Base-by-base conservation (phyloP, 2,888 invertebrate genomes). In the Chydorus sphaericus region DNA sequence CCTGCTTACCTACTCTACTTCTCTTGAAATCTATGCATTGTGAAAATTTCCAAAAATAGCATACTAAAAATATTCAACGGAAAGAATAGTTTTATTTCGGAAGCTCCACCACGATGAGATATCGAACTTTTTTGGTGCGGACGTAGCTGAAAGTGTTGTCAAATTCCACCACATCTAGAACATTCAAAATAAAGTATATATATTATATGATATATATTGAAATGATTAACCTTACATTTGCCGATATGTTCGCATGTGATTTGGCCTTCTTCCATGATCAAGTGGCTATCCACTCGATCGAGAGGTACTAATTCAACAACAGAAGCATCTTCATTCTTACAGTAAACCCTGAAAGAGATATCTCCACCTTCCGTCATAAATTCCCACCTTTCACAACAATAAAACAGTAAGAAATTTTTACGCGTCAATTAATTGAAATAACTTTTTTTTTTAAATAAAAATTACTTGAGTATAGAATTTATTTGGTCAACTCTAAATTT, bases 311-410 rank as follows among this genome's bases (percentile, higher is more conserved):
- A 52, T 8, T 52, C 52, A 10, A 14, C 14, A 23, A 29, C 16
- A 14, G 1, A 8, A 1, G 23, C 36, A 55, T 78, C 75, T 2
- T 30, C 7, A 44, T 44, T n/a, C 26, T 44, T 44, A 31, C 80
- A 76, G 57, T 77, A 75, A 52, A 93, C 79, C 14, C 84, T 80
- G 70, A 92, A 93, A 66, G 85, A 85, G 55, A 93, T 89, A 66
- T 93, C 93, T 69, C 89, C 85, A 57, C 78, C 83, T 62, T 88
- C 85, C 0, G 89, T 83, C 58, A 82, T 80, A 65, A 90, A 87
- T 62, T 90, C 89, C 92, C 92, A 93, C 64, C 91, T 91, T 60
- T 65, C 72, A 68, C 1, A 10, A 31, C 38, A 14, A 8, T 10
- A 7, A 54, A 38, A 6, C 37, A 33, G 57, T 48, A 7, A 30